phyloP scores from a whole-genome alignment of 2,113 vertebrate species.

The Elaphurus davidianus region DNA sequence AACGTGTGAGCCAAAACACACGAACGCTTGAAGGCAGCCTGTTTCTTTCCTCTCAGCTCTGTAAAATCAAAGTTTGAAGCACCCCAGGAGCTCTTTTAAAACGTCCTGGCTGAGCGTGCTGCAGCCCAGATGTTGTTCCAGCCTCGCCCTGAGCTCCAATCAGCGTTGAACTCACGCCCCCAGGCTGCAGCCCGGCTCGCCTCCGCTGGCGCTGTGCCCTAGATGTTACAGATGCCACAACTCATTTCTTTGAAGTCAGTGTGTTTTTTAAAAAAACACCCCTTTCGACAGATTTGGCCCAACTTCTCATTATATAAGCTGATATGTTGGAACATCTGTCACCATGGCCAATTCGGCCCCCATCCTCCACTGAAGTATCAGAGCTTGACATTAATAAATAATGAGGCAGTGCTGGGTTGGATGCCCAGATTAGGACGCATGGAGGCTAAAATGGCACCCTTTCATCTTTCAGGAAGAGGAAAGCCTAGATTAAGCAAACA shows the following conservation, averaged over 20 bases:
- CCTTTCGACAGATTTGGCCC: constrained; percentile 80
- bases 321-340: constrained; percentile 80
- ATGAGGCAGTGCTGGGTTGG: constrained; percentile 72
- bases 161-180: constrained; percentile 74
- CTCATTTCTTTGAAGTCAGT: constrained; percentile 85
- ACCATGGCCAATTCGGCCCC: constrained; percentile 69
- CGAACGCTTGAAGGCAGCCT: constrained; percentile 73
- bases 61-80: constrained; percentile 85
- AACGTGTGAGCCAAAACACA: constrained; percentile 80
- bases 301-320: constrained; percentile 81
- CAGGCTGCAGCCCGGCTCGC: constrained; percentile 70
- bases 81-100: constrained; percentile 85
- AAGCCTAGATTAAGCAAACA: constrained; percentile 63
- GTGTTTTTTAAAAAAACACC: constrained; percentile 76
- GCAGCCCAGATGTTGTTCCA: constrained; percentile 84
- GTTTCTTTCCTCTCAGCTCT: constrained; percentile 81
- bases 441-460: constrained; percentile 55
- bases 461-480: constrained; percentile 70
- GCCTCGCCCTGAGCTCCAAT: constrained; percentile 73
- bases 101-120: constrained; percentile 80
- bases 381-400: constrained; percentile 75
- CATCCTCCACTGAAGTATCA: constrained; percentile 68
- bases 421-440: constrained; percentile 17
- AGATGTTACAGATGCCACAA: constrained; percentile 84
- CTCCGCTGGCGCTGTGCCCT: constrained; percentile 79